These are phyloP conservation scores for Callipepla squamata DNA, from an alignment of 2,113 vertebrate species.

Conservation along the genomic window DNA sequence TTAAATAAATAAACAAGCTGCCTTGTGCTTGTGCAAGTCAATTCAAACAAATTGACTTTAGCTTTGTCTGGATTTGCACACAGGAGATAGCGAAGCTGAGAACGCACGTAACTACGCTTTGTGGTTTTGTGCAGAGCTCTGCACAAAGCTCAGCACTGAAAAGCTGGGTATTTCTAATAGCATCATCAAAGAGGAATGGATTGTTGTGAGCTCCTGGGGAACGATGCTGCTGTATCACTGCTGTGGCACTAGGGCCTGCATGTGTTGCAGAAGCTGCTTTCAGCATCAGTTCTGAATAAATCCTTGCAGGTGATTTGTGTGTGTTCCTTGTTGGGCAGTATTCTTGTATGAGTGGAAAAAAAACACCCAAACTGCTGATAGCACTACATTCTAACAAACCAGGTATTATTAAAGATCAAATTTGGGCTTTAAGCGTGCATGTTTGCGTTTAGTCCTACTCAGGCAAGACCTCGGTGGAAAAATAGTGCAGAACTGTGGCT, in stretches of 20 bases:
- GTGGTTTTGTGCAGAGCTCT: background rate
- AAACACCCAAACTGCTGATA: no score
- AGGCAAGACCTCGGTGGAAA: background rate
- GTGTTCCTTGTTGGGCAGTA: background rate
- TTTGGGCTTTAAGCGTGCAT: background rate
- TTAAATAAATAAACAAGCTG: background rate
- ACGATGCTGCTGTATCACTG: background rate
- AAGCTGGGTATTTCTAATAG: background rate
- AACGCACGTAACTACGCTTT: no score
- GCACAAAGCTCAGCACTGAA: background rate
- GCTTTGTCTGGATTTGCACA: background rate
- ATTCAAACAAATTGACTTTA: background rate
- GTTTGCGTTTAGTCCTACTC: background rate
- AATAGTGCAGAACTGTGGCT: background rate
- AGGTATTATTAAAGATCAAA: background rate
- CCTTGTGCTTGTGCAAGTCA: background rate
- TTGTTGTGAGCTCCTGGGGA: background rate
- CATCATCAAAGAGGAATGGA: background rate
- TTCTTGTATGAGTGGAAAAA: background rate
- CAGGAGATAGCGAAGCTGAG: background rate
- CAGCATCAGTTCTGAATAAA: background rate
- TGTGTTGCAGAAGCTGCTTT: background rate
- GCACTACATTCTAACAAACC: background rate
- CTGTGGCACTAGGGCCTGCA: background rate
- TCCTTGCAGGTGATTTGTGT: no score